Percentiles rank a stretch among this genome's conserved stretches.
Conservation (phyloP, 1,140 invertebrate genomes). For the Drosophila lacteicornis region DNA sequence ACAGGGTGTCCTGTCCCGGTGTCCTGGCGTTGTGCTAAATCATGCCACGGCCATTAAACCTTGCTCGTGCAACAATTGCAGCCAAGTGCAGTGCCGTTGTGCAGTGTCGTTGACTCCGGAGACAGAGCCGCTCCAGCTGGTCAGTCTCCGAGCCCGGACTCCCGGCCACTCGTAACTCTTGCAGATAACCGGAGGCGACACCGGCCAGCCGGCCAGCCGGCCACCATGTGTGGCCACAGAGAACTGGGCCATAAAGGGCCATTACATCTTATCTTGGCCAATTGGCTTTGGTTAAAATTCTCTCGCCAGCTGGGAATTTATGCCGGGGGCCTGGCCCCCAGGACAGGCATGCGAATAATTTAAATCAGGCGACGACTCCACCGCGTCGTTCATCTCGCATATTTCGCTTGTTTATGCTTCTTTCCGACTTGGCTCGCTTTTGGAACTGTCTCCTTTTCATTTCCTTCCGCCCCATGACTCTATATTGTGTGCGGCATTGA, state of each 20-base stretch:
- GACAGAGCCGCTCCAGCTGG: conserved; percentile 18
- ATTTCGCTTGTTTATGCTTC: conserved; percentile 53
- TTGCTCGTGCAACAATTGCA: conserved; percentile 46
- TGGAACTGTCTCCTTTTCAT: conserved; percentile 10
- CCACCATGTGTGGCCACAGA: conserved; percentile 24
- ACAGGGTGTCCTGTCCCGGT: conserved; percentile 17
- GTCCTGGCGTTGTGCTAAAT: conserved; percentile 68
- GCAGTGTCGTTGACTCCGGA: conserved; percentile 73
- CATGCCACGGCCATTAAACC: conserved; percentile 75
- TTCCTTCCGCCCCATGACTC: conserved; percentile 52
- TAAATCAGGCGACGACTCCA: conserved; percentile 49
- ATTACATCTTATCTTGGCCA: conserved; percentile 80
- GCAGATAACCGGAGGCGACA: conserved; percentile 62
- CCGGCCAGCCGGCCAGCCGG: background rate
- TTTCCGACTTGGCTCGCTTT: conserved; percentile 10
- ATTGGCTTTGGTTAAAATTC: conserved; percentile 65
- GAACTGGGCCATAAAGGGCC: conserved; percentile 58
- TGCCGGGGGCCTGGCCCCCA: conserved; percentile 35
- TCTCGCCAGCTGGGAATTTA: conserved; percentile 50
- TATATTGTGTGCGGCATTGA: conserved; percentile 49
- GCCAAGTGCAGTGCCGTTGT: conserved; percentile 34
- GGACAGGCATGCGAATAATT: conserved; percentile 65
- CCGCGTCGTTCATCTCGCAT: conserved; percentile 54
- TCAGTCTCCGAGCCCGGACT: conserved; percentile 7
- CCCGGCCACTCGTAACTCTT: conserved; percentile 64